Evolutionary conservation across 2,888 invertebrate genomes (phyloP).

Genomic region (Salpingus planirostris): DNA sequence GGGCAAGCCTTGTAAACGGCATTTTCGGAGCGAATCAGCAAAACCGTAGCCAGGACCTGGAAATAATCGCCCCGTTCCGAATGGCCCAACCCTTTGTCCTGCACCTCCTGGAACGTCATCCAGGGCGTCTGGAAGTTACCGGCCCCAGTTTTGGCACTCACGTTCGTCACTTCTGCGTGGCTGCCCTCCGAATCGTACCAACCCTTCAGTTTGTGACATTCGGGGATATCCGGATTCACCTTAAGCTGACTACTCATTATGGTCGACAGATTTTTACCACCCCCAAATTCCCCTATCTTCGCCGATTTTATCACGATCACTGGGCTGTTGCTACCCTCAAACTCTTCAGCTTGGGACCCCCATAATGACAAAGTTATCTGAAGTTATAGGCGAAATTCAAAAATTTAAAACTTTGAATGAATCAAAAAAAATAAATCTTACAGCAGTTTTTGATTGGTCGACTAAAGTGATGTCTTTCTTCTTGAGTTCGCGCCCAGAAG

Average conservation of each 20-base stretch:
- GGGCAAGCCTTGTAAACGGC: conserved; percentile 90
- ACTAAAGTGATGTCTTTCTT: conserved; percentile 85
- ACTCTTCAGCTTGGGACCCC: conserved; percentile 82
- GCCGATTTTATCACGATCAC: conserved; percentile 82
- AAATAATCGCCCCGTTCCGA: conserved; percentile 78
- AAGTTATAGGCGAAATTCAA: too few relatives aligned
- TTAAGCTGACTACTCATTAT: conserved; percentile 55
- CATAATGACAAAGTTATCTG: conserved; percentile 80
- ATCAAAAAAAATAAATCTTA: conserved; percentile 30
- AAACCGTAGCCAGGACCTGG: conserved; percentile 67
- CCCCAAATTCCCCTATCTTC: conserved; percentile 78
- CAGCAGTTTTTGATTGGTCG: conserved; percentile 71
- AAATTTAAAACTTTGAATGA: not conserved
- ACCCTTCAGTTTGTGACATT: conserved; percentile 75
- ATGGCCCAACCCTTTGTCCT: conserved; percentile 57
- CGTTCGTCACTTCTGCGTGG: conserved; percentile 50
- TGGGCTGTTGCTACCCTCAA: conserved; percentile 67
- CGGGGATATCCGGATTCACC: conserved; percentile 81
- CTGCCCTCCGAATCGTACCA: conserved; percentile 85
- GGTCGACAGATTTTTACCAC: conserved; percentile 60
- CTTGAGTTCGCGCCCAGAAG: conserved; percentile 72
- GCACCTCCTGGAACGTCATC: conserved; percentile 69
- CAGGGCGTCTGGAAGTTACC: conserved; percentile 47
- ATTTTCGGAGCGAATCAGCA: conserved; percentile 72
- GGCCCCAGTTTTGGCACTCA: conserved; percentile 47